Evolutionary conservation across 2,888 invertebrate species (phyloP).

Genomic region (Lasioglossum pauxillum): DNA sequence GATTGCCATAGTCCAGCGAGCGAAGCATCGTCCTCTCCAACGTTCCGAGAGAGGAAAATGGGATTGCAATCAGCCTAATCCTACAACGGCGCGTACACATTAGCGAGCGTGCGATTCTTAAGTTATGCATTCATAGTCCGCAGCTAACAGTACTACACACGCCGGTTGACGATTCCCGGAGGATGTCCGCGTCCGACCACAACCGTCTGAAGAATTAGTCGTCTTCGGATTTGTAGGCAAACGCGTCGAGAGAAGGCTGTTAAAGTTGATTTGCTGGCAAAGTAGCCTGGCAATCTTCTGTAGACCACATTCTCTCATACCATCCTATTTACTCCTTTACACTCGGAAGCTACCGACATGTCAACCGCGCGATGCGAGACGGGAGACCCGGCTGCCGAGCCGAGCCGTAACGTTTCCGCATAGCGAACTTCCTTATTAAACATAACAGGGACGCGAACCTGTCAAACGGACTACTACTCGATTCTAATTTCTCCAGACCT

Average conservation of each 20-base stretch:
- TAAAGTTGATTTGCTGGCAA: conserved; percentile 13
- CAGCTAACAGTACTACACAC: not conserved
- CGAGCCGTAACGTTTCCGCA: not conserved
- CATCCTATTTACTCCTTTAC: conserved; percentile 16
- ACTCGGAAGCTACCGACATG: conserved; percentile 2
- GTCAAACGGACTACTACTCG: not conserved
- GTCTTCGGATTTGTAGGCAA: not conserved
- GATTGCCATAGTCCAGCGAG: not conserved
- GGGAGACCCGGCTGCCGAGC: not conserved
- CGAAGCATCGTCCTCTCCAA: not conserved
- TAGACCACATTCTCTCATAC: conserved; percentile 11
- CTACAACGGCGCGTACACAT: not conserved
- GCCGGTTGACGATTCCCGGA: not conserved
- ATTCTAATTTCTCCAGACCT: not conserved
- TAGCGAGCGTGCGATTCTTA: not conserved
- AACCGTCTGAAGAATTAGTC: conserved; percentile 11
- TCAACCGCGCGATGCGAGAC: conserved; percentile 8
- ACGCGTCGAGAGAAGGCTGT: not conserved
- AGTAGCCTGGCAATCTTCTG: conserved; percentile 2
- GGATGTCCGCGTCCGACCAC: not conserved
- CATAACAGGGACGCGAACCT: not conserved
- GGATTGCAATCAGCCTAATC: not conserved
- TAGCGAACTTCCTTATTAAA: conserved; percentile 4
- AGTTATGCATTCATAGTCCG: not conserved
- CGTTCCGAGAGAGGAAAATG: not conserved